Conservation (phyloP, 2,797 vertebrate genomes). For the Furcifer pardalis region DNA sequence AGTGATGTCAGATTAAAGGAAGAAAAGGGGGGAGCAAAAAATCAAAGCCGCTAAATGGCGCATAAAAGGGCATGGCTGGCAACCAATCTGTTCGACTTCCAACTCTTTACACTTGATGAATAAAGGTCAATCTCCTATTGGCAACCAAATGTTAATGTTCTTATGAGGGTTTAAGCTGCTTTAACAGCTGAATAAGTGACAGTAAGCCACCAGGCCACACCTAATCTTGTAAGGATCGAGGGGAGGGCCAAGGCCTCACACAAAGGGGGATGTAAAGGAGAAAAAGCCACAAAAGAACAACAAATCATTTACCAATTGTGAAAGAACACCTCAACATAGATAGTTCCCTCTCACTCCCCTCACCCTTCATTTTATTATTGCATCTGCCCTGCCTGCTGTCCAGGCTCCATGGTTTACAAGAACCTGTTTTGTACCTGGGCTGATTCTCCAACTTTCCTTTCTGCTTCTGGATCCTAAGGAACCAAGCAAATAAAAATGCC, state of each 20-base stretch:
- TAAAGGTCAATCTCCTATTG: conserved; percentile 84
- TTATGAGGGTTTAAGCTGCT: conserved; percentile 84
- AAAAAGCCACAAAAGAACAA: conserved; percentile 7
- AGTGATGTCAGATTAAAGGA: conserved; percentile 86
- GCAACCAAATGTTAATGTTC: conserved; percentile 84
- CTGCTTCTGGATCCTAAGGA: neutral
- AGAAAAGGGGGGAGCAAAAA: conserved; percentile 78
- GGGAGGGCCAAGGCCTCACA: conserved; percentile 34
- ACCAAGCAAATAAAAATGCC: neutral
- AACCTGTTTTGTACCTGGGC: neutral
- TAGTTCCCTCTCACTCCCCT: conserved; percentile 51
- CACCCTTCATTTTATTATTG: conserved; percentile 19
- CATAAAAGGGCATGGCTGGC: conserved; percentile 82
- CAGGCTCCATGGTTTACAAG: neutral
- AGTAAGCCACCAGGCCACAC: conserved; percentile 74
- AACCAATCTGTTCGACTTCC: conserved; percentile 84
- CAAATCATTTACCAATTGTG: conserved; percentile 15
- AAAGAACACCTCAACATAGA: conserved; percentile 73
- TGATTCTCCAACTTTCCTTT: neutral
- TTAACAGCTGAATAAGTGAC: conserved; percentile 85
- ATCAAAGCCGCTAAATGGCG: conserved; percentile 84
- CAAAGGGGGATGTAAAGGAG: neutral
- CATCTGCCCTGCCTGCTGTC: conserved; percentile 36
- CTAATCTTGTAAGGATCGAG: conserved; percentile 69
- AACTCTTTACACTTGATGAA: conserved; percentile 84